These are phyloP conservation scores for Rhamphomyia laevipes DNA, from an alignment of 2,888 invertebrate genomes.

Conservation along the genomic window DNA sequence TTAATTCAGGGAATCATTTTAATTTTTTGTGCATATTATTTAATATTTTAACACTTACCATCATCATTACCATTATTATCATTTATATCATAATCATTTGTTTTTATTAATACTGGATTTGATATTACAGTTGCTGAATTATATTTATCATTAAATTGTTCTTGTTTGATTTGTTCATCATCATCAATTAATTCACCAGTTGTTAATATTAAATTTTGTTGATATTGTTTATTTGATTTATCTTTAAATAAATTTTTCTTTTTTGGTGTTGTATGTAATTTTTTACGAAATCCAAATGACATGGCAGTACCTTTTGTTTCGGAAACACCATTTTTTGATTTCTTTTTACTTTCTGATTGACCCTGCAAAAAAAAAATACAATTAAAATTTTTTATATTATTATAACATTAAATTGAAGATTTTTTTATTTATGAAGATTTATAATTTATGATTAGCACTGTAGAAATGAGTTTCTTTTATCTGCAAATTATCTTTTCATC, in stretches of 20 bases:
- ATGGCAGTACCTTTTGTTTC: conserved; percentile 58
- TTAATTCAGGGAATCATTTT: too few relatives aligned
- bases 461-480: too few relatives aligned
- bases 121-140: conserved; percentile 19
- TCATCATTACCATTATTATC: conserved; percentile 37
- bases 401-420: too few relatives aligned
- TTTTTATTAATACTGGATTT: conserved; percentile 15
- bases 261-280: conserved; percentile 43
- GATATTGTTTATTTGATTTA: conserved; percentile 17
- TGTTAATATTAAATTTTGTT: conserved; percentile 18
- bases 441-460: too few relatives aligned
- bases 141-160: too few relatives aligned
- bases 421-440: too few relatives aligned
- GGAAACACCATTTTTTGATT: conserved; percentile 22
- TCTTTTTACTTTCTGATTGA: conserved; percentile 38
- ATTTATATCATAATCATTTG: conserved; percentile 17
- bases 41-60: conserved; percentile 22
- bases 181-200: neutral
- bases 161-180: conserved; percentile 2
- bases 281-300: conserved; percentile 72
- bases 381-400: neutral
- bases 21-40: too few relatives aligned
- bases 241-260: conserved; percentile 19
- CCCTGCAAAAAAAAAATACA: conserved; percentile 26
- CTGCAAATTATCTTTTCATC: too few relatives aligned